phyloP scores from a whole-genome alignment of 2,113 vertebrate genomes.

The Rutilus rutilus region DNA sequence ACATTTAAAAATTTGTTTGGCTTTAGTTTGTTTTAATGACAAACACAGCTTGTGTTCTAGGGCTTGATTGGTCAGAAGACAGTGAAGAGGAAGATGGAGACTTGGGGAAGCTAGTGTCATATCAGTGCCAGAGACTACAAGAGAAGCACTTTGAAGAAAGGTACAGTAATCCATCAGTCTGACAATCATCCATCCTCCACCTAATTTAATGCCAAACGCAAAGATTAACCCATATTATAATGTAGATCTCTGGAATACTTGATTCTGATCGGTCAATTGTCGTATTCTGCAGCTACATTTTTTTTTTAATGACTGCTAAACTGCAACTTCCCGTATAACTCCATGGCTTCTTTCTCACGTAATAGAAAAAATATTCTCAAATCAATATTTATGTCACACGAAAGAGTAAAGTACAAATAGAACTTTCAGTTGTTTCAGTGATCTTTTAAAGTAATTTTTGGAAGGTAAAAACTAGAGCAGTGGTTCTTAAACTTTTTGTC shows the following conservation, averaged over 20 bases:
- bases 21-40: background rate
- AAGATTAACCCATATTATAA: background rate
- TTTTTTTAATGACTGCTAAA: background rate
- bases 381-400: background rate
- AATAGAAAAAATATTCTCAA: background rate
- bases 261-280: background rate
- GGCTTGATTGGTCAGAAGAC: conserved; percentile 90
- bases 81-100: conserved; percentile 83
- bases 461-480: background rate
- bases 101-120: conserved; percentile 79
- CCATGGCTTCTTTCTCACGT: background rate
- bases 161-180: conserved; percentile 31
- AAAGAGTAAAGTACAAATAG: background rate
- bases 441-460: background rate
- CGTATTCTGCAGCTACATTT: no score
- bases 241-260: background rate
- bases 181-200: background rate
- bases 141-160: conserved; percentile 70
- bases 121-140: conserved; percentile 82
- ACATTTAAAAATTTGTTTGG: background rate
- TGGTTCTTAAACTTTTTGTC: background rate
- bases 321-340: background rate
- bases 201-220: background rate
- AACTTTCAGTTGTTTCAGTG: background rate
- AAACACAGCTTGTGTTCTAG: conserved; percentile 63